These are phyloP conservation scores for Nematolebias whitei DNA, from an alignment of 2,113 vertebrate species.

Conservation along the genomic window DNA sequence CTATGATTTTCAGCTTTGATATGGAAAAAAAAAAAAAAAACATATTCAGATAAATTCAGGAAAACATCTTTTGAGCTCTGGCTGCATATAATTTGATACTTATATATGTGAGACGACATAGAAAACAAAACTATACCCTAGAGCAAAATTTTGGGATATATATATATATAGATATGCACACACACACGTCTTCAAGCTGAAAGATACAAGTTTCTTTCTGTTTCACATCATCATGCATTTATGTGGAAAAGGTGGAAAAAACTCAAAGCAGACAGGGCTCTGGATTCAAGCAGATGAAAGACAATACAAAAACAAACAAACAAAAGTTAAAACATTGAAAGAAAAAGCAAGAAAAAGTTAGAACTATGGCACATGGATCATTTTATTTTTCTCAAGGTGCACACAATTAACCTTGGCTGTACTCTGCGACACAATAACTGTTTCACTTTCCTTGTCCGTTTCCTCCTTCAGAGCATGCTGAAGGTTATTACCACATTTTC, in stretches of 20 bases:
- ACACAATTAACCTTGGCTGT: slow-evolving; percentile 26
- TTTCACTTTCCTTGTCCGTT: slow-evolving; percentile 7
- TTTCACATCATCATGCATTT: not conserved
- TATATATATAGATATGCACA: slow-evolving; percentile 61
- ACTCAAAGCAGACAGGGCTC: not conserved
- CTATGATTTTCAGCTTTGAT: slow-evolving; percentile 7
- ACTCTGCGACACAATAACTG: slow-evolving; percentile 12
- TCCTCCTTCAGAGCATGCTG: slow-evolving; percentile 37
- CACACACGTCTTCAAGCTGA: slow-evolving; percentile 37
- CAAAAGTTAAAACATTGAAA: not conserved
- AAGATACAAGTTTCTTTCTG: not conserved
- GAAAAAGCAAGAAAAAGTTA: not conserved
- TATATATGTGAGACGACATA: slow-evolving; percentile 41
- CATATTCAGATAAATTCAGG: slow-evolving; percentile 33
- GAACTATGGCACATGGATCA: not conserved
- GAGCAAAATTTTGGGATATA: slow-evolving; percentile 40
- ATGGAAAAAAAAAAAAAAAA: not conserved
- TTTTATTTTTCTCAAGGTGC: slow-evolving; percentile 26
- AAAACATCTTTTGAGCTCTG: slow-evolving; percentile 23
- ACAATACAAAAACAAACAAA: not conserved
- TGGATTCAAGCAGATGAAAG: not conserved
- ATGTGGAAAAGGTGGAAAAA: too few relatives aligned
- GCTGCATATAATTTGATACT: slow-evolving; percentile 66
- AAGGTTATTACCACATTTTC: slow-evolving; percentile 59
- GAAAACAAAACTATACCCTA: slow-evolving; percentile 24